Evolutionary conservation across 2,888 invertebrate genomes (phyloP).

Genomic region (Ptychoptera contaminata): DNA sequence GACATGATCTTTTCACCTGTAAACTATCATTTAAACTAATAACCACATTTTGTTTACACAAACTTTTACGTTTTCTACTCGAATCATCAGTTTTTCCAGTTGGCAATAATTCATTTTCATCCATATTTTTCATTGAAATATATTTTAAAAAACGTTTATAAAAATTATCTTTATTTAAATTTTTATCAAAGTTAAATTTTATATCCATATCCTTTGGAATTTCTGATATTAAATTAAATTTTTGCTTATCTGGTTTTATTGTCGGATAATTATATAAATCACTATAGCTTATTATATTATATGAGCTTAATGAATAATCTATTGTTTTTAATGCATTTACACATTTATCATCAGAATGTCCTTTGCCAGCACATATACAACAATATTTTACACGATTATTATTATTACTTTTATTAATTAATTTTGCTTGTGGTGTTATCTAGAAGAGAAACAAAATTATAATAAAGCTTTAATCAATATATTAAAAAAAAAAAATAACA

Average conservation of each 20-base stretch:
- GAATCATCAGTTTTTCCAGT: too few species aligned
- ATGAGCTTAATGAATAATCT: slow-evolving; percentile 19
- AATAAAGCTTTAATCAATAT: slow-evolving; percentile 3
- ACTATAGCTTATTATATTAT: slow-evolving; percentile 14
- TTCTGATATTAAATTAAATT: slow-evolving; percentile 16
- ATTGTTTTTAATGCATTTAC: slow-evolving; percentile 18
- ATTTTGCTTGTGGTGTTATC: neutral
- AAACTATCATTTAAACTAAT: too few species aligned
- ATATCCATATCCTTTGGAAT: slow-evolving; percentile 16
- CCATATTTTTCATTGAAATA: too few species aligned
- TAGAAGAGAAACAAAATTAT: slow-evolving; percentile 1
- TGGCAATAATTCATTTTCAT: too few species aligned
- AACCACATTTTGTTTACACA: too few species aligned
- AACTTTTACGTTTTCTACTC: too few species aligned
- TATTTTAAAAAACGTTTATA: slow-evolving; percentile 22
- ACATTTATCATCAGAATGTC: slow-evolving; percentile 33
- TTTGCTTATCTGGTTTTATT: slow-evolving; percentile 11
- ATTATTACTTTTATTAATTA: neutral
- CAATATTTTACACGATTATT: slow-evolving; percentile 26
- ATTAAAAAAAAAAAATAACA: neutral
- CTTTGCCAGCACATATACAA: slow-evolving; percentile 39
- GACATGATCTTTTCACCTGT: too few species aligned
- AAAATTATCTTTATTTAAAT: slow-evolving; percentile 13
- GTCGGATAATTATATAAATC: too few species aligned
- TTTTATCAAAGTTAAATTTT: slow-evolving; percentile 14